A percentile compares a stretch with the other conserved stretches of the same genome.
Evolutionary conservation across 2,797 vertebrate species (phyloP).

Genomic region (Sebastes itinus): DNA sequence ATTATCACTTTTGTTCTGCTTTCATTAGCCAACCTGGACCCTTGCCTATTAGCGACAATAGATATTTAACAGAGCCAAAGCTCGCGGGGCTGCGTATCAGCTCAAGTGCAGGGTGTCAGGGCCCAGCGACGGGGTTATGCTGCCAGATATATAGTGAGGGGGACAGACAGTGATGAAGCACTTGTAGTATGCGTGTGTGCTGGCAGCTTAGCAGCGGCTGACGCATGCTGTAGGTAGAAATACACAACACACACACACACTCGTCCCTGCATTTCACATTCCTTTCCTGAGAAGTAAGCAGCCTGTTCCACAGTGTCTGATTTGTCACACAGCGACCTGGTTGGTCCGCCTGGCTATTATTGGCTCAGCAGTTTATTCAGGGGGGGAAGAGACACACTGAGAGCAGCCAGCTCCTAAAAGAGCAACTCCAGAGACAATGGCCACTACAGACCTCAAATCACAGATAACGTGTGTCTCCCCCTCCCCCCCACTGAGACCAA

Average conservation of each 20-base stretch:
- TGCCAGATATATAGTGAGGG: constrained; percentile 60
- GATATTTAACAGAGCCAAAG: constrained; percentile 56
- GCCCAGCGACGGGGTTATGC: constrained; percentile 44
- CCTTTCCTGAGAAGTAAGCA: constrained; percentile 74
- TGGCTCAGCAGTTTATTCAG: constrained; percentile 66
- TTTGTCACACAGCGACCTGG: constrained; percentile 68
- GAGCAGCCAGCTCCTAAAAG: constrained; percentile 45
- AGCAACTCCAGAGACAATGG: constrained; percentile 70
- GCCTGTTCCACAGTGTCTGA: constrained; percentile 67
- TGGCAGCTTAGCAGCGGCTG: constrained; percentile 54
- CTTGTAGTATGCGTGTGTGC: constrained; percentile 51
- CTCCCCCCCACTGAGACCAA: constrained; percentile 37
- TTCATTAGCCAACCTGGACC: constrained; percentile 56
- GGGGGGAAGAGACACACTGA: constrained; percentile 17
- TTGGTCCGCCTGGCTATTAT: constrained; percentile 75
- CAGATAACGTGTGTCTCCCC: constrained; percentile 29
- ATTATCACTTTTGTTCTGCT: constrained; percentile 64
- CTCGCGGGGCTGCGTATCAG: constrained; percentile 44
- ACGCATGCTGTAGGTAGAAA: constrained; percentile 42
- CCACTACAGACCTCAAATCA: constrained; percentile 66
- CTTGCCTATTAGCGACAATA: constrained; percentile 39
- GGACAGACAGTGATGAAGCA: constrained; percentile 64
- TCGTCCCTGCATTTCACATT: constrained; percentile 60
- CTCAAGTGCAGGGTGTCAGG: constrained; percentile 61
- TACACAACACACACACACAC: constrained; percentile 42